Evolutionary conservation across 1,140 invertebrate species (phyloP).

Genomic region (Probaryconus sp.): DNA sequence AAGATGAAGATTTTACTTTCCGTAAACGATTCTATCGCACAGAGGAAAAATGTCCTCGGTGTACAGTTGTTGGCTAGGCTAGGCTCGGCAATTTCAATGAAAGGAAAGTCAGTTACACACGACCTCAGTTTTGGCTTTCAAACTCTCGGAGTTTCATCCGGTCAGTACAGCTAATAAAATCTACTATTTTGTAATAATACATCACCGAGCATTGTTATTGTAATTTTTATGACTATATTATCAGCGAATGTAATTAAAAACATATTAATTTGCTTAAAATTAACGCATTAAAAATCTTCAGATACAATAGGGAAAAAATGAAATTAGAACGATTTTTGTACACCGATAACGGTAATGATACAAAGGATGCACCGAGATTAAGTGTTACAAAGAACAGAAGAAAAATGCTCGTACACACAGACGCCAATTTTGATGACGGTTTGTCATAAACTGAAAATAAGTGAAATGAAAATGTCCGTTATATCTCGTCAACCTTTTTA

Average conservation of each 20-base stretch:
- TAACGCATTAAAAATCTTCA: no score
- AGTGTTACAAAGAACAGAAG: constrained; percentile 36
- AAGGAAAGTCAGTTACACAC: constrained; percentile 4
- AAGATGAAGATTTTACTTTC: no score
- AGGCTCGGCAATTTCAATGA: constrained; percentile 6
- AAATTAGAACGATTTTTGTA: constrained; percentile 9
- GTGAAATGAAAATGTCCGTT: constrained; percentile 33
- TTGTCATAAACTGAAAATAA: constrained; percentile 30
- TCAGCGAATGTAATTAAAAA: no score
- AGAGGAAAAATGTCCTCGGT: constrained; percentile 1
- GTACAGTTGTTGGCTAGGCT: no score
- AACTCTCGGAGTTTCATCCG: constrained; percentile 1
- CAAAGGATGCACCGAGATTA: constrained; percentile 33
- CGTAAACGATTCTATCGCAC: no score
- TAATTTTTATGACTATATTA: no score
- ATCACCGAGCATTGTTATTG: no score
- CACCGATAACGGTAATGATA: constrained; percentile 46
- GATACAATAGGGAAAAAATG: constrained; percentile 4
- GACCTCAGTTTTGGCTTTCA: neutral
- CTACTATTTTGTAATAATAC: no score
- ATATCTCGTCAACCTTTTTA: neutral
- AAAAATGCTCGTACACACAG: constrained; percentile 9
- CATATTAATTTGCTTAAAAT: neutral
- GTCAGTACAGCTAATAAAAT: no score
- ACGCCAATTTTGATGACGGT: constrained; percentile 67